These are phyloP conservation scores for Holothuria scabra DNA, from an alignment of 53 echinoderm and acorn worm genomes.

Conservation along the genomic window DNA sequence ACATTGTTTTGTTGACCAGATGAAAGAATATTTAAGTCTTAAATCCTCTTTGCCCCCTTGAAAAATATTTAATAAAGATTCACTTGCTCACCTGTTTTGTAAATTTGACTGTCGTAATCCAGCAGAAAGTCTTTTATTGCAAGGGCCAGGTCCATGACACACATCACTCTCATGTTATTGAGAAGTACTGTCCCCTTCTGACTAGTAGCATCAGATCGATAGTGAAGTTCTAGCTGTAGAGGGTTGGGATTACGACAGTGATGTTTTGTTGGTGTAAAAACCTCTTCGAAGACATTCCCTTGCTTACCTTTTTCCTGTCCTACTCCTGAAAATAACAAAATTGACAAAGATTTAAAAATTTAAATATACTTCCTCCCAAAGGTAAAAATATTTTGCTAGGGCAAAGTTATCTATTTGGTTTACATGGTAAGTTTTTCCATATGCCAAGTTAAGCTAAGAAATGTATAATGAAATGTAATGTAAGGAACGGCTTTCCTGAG, in stretches of 20 bases:
- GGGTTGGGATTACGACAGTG: slow-evolving; percentile 92
- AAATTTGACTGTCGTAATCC: slow-evolving; percentile 75
- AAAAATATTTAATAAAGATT: too few species aligned
- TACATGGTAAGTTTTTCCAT: too few species aligned
- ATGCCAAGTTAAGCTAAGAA: too few species aligned
- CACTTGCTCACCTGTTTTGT: slow-evolving; percentile 54
- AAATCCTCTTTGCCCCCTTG: too few species aligned
- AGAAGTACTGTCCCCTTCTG: slow-evolving; percentile 87
- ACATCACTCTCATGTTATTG: slow-evolving; percentile 98
- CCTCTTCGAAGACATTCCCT: slow-evolving; percentile 86
- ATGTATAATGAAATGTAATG: too few species aligned
- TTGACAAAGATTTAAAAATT: not conserved
- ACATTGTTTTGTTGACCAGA: too few species aligned
- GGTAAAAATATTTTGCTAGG: too few species aligned
- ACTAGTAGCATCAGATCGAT: slow-evolving; percentile 70
- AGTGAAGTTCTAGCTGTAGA: slow-evolving; percentile 96
- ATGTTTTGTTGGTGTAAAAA: slow-evolving; percentile 88
- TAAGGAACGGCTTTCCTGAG: too few species aligned
- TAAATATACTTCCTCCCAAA: too few species aligned
- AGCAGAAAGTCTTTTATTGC: slow-evolving; percentile 93
- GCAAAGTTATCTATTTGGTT: too few species aligned
- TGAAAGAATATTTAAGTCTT: too few species aligned
- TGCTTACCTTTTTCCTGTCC: slow-evolving; percentile 41
- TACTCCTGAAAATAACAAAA: not conserved
- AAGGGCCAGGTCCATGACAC: slow-evolving; percentile 86